These are phyloP conservation scores for Lucinisca nassula DNA, from an alignment of 2,888 invertebrate species.

Conservation along the genomic window DNA sequence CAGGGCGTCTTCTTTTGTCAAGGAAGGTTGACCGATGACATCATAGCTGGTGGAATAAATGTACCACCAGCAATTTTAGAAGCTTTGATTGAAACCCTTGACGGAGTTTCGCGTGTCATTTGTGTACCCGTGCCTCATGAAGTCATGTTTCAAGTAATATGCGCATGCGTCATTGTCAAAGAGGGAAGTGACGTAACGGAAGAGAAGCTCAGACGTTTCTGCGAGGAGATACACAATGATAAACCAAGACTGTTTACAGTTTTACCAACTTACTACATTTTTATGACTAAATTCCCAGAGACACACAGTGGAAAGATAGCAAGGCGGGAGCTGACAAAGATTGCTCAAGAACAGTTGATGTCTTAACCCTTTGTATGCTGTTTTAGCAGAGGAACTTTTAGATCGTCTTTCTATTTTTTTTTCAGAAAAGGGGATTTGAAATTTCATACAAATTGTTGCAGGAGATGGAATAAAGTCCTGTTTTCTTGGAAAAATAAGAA, in stretches of 20 bases:
- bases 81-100: slow-evolving; percentile 5
- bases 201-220: slow-evolving; percentile 32
- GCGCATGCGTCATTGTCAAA: slow-evolving; percentile 62
- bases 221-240: slow-evolving; percentile 42
- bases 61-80: slow-evolving; percentile 48
- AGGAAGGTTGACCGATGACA: slow-evolving; percentile 44
- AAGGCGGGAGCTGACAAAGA: slow-evolving; percentile 17
- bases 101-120: slow-evolving; percentile 28
- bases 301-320: slow-evolving; percentile 40
- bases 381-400: no score
- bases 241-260: slow-evolving; percentile 48
- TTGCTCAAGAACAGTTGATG: no score
- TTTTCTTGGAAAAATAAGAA: no score
- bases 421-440: no score
- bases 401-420: no score
- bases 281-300: slow-evolving; percentile 56
- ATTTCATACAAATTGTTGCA: no score
- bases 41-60: slow-evolving; percentile 49
- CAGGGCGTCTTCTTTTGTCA: slow-evolving; percentile 26
- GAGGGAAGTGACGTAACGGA: slow-evolving; percentile 51
- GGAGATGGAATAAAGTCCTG: no score
- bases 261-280: slow-evolving; percentile 56
- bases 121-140: slow-evolving; percentile 62
- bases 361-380: no score
- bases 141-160: slow-evolving; percentile 58